Evolutionary conservation across 1,140 invertebrate genomes (phyloP), one percentile per base, ranked within the genome.

Genomic region (Pseudomyrmex gracilis): DNA sequence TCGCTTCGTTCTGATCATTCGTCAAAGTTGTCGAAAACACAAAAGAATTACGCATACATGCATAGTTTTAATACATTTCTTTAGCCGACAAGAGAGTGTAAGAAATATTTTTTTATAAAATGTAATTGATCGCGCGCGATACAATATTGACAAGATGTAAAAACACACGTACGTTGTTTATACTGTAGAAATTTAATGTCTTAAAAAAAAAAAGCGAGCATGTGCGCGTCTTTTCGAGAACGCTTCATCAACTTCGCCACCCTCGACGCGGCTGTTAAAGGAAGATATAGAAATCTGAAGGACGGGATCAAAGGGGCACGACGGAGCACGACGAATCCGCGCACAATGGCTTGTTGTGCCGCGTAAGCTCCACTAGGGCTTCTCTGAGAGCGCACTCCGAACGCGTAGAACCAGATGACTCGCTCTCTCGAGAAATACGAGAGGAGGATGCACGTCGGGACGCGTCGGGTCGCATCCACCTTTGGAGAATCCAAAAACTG

Each of bases 341-440:
- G 51, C 76, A 70, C 66, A 80, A 80, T 58, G 66, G 66, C 66
- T 70, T 70, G 76, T 78, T 78, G 76, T 80, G 66, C 53, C 43
- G 43, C n/a, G 20, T 80, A 34, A 70, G 76, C 20, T 43, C 53
- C 66, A 70, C 76, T 58, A 70, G 43, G 53, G 76, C 43, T 57
- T 71, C 66, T 70, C 66, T 61, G 17, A 55, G 53, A 71, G n/a
- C n/a, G 57, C 66, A 49, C 43, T 71, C 53, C 70, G 53, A 70
- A 70, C 76, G 76, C 74, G 49, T 20, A 67, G 49, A 53, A 71
- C 53, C 76, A 70, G 66, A 80, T 71, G 66, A 80, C 66, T 80
- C 57, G 66, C 43, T 80, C 22, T 58, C 64, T 47, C 66, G 45
- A 47, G 53, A 55, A 34, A 78, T 70, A 20, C 15, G 9, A 34